Conservation (phyloP, 2,113 vertebrate genomes). For the Probosciger aterrimus region DNA sequence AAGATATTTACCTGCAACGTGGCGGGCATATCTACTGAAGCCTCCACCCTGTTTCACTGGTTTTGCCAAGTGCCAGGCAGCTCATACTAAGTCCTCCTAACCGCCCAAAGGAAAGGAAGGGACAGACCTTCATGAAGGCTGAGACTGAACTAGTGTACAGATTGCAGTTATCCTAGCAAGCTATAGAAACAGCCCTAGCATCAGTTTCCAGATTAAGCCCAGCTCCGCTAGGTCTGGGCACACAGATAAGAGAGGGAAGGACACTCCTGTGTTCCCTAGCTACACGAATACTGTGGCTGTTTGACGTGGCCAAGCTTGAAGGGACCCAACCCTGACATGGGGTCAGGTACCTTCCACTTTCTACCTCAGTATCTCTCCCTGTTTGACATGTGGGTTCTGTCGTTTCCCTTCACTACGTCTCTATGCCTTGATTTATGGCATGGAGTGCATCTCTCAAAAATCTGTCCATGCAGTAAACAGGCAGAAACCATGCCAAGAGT, state of each 20-base stretch:
- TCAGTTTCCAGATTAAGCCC: not conserved
- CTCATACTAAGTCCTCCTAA: accelerated
- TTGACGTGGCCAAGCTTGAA: not conserved
- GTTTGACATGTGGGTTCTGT: not conserved
- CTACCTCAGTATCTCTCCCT: not conserved
- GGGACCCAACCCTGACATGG: not conserved
- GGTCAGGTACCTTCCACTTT: not conserved
- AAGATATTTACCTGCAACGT: accelerated
- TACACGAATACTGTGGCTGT: not conserved
- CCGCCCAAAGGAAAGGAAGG: not conserved
- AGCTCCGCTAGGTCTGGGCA: not conserved
- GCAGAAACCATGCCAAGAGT: not conserved
- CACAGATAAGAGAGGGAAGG: not conserved
- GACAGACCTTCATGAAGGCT: not conserved
- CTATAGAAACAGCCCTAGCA: not conserved
- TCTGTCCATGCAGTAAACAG: accelerated
- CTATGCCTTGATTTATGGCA: not conserved
- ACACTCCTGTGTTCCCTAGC: not conserved
- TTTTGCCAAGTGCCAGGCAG: not conserved
- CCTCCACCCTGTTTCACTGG: not conserved
- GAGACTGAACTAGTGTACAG: not conserved
- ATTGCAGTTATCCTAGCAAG: not conserved
- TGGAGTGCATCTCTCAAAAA: accelerated
- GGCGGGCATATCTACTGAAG: not conserved
- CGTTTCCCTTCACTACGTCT: not conserved